A percentile compares a stretch with the other conserved stretches of the same genome.
phyloP scores from a whole-genome alignment of 2,888 invertebrate species.

The Hymenopus coronatus region DNA sequence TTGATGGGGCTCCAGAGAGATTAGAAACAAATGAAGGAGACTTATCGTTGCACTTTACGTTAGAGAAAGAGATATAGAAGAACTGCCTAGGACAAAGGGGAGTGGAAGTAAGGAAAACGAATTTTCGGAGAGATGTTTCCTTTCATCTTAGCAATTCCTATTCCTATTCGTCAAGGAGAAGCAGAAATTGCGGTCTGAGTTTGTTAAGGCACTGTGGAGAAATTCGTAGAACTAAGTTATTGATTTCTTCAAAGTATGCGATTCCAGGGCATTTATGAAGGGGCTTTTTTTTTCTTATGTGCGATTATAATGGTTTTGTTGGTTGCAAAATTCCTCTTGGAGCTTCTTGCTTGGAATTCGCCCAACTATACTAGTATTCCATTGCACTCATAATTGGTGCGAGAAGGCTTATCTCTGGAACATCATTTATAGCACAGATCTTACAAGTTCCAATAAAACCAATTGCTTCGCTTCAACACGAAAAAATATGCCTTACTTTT shows the following conservation, averaged over 20 bases:
- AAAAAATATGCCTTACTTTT: no score
- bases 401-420: no score
- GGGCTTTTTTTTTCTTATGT: neutral
- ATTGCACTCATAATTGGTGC: no score
- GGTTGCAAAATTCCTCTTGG: no score
- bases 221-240: neutral
- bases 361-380: no score
- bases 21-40: conserved; percentile 1
- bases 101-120: neutral
- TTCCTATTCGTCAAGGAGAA: neutral
- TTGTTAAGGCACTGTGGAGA: neutral
- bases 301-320: no score
- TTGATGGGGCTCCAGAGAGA: neutral
- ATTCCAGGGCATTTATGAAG: neutral
- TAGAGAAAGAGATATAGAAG: neutral
- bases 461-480: no score
- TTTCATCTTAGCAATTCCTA: neutral
- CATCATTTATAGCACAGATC: no score
- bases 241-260: neutral
- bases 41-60: neutral
- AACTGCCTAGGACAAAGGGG: neutral
- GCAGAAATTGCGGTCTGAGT: neutral
- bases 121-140: neutral
- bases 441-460: no score
- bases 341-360: no score